Evolutionary conservation across 2,888 invertebrate genomes (phyloP).

Genomic region (Mayetiola destructor): DNA sequence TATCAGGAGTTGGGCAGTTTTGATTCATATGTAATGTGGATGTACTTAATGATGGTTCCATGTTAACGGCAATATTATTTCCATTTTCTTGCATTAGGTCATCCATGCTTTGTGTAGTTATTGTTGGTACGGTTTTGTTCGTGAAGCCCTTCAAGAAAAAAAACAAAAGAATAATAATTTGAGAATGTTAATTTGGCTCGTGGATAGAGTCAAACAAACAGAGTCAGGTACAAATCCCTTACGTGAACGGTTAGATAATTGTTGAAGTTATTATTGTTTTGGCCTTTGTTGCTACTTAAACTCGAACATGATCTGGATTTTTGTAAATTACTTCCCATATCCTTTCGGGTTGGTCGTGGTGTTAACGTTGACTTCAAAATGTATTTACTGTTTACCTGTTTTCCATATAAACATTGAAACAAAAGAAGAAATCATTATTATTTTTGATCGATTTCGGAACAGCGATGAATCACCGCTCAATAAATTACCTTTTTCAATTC

Average conservation of each 20-base stretch:
- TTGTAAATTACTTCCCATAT: conserved; percentile 47
- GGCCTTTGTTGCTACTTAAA: conserved; percentile 39
- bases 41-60: conserved; percentile 20
- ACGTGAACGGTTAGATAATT: conserved; percentile 65
- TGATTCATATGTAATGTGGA: conserved; percentile 19
- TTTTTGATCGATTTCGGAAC: neutral
- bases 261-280: conserved; percentile 38
- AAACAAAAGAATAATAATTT: too few species aligned
- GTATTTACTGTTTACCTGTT: conserved; percentile 54
- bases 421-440: neutral
- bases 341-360: conserved; percentile 57
- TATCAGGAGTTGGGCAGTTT: conserved; percentile 29
- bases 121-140: conserved; percentile 49
- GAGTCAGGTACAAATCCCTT: conserved; percentile 26
- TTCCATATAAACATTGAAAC: conserved; percentile 33
- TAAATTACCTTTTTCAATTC: conserved; percentile 29
- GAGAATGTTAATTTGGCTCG: conserved; percentile 17
- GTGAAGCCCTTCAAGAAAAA: conserved; percentile 42
- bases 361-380: conserved; percentile 72
- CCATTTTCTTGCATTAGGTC: conserved; percentile 35
- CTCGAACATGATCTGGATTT: conserved; percentile 61
- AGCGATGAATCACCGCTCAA: neutral
- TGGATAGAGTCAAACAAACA: neutral
- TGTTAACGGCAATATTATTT: conserved; percentile 20
- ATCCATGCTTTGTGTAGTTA: conserved; percentile 53